Conservation (phyloP, 2,888 invertebrate species). For the Lomographa bimaculata region DNA sequence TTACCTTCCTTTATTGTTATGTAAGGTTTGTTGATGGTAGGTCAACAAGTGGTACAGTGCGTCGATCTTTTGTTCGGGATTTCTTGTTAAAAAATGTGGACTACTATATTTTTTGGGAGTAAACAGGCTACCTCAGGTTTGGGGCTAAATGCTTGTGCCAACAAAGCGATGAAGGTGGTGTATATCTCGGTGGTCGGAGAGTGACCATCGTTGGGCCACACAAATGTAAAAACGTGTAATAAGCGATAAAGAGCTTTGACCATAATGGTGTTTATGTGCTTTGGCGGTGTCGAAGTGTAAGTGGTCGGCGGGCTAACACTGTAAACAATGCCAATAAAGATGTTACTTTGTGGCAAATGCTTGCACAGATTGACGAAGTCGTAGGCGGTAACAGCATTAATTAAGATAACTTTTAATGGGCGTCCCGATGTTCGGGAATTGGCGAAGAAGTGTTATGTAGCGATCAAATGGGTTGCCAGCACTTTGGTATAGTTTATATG, state of each 20-base stretch:
- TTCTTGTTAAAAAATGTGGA: slow-evolving; percentile 75
- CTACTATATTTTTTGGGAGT: slow-evolving; percentile 67
- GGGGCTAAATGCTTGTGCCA: slow-evolving; percentile 65
- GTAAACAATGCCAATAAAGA: slow-evolving; percentile 19
- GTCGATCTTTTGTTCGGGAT: slow-evolving; percentile 59
- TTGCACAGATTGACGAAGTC: too few species aligned
- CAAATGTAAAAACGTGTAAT: slow-evolving; percentile 24
- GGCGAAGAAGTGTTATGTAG: too few species aligned
- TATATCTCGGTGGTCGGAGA: slow-evolving; percentile 15
- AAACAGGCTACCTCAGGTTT: slow-evolving; percentile 50
- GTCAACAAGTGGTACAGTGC: slow-evolving; percentile 60
- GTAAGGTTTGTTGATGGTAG: slow-evolving; percentile 61
- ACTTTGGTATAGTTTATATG: too few species aligned
- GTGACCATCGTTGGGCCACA: slow-evolving; percentile 16
- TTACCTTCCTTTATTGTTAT: slow-evolving; percentile 73
- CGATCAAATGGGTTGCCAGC: too few species aligned
- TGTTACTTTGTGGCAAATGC: slow-evolving; percentile 2
- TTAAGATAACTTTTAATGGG: too few species aligned
- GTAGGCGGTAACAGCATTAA: too few species aligned
- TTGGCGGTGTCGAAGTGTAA: slow-evolving; percentile 20
- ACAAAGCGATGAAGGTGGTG: slow-evolving; percentile 39
- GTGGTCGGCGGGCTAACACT: slow-evolving; percentile 8
- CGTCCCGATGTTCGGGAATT: too few species aligned
- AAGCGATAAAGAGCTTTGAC: slow-evolving; percentile 29
- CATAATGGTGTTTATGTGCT: slow-evolving; percentile 13